These are phyloP conservation scores for Agonum fuliginosum DNA, from an alignment of 2,888 invertebrate genomes.

Conservation along the genomic window DNA sequence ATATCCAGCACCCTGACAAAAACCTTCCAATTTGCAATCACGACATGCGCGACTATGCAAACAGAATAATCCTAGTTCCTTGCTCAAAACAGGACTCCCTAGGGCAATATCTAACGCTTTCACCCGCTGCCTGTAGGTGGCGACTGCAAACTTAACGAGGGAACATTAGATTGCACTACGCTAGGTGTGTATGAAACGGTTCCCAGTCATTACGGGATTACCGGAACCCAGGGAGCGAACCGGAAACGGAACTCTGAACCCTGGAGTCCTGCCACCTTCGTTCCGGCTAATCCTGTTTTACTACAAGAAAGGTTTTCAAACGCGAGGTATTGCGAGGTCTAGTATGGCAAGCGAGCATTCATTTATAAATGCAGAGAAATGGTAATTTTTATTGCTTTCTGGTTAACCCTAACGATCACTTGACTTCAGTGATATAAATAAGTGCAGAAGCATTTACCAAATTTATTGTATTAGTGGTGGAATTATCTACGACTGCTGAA, in stretches of 20 bases:
- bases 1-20: too few relatives aligned
- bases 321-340: neutral
- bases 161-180: constrained; percentile 53
- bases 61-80: neutral
- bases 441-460: too few relatives aligned
- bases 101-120: neutral
- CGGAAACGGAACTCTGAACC: neutral
- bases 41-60: neutral
- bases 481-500: too few relatives aligned
- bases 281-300: constrained; percentile 46
- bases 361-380: neutral
- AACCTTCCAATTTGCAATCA: neutral
- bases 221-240: constrained; percentile 46
- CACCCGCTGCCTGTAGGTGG: neutral
- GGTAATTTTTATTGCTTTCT: neutral
- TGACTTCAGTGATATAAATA: too few relatives aligned
- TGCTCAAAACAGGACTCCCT: neutral
- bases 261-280: too few relatives aligned
- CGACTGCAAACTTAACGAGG: constrained; percentile 17
- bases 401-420: neutral
- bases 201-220: constrained; percentile 54
- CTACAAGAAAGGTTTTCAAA: constrained; percentile 2
- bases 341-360: neutral
- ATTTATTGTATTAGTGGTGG: neutral
- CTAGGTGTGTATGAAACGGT: constrained; percentile 39